Percentiles rank a stretch among this genome's conserved stretches.
phyloP scores from a whole-genome alignment of 2,888 invertebrate genomes.

The Dinocampus coccinellae region DNA sequence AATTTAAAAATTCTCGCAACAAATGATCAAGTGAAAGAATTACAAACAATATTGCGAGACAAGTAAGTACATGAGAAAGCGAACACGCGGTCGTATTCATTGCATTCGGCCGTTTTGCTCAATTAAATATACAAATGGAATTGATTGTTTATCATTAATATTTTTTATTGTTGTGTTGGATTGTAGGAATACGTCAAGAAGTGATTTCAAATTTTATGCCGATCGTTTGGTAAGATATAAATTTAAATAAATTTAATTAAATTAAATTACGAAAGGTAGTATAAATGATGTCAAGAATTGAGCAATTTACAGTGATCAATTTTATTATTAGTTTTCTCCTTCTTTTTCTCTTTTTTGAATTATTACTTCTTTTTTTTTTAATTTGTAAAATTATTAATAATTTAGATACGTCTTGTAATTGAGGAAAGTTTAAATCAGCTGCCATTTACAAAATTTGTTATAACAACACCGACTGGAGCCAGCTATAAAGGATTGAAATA shows the following conservation, averaged over 20 bases:
- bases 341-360: background rate
- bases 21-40: conserved; percentile 85
- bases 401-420: conserved; percentile 91
- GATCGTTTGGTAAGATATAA: conserved; percentile 82
- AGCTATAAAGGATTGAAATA: conserved; percentile 93
- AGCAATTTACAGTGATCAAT: background rate
- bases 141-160: background rate
- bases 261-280: conserved; percentile 8
- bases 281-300: background rate
- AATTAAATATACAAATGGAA: background rate
- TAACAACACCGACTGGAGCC: conserved; percentile 94
- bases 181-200: conserved; percentile 88
- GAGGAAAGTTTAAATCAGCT: conserved; percentile 98
- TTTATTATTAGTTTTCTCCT: background rate
- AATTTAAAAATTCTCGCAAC: conserved; percentile 80
- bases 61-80: conserved; percentile 73
- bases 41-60: conserved; percentile 89
- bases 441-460: conserved; percentile 91
- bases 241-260: conserved; percentile 24
- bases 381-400: conserved; percentile 36
- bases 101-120: conserved; percentile 13
- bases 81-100: conserved; percentile 7
- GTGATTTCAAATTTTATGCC: conserved; percentile 98
- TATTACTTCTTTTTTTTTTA: background rate
- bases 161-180: conserved; percentile 44